Percentiles rank a stretch among this genome's conserved stretches.
phyloP scores from a whole-genome alignment of 1,140 invertebrate species.

The Drosophila tristis region DNA sequence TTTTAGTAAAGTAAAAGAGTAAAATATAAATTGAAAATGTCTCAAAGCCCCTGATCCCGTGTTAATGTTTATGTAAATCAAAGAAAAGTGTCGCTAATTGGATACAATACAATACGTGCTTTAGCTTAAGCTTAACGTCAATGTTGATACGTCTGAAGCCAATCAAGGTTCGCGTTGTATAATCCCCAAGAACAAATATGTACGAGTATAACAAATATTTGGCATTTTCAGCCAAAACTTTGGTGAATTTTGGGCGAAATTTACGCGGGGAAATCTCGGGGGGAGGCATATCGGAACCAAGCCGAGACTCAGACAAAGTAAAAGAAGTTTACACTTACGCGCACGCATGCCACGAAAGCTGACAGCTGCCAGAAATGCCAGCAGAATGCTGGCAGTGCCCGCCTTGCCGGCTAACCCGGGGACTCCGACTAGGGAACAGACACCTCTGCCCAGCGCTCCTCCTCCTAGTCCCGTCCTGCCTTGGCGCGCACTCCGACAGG shows the following conservation, averaged over 20 bases:
- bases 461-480: constrained; percentile 5
- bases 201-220: neutral
- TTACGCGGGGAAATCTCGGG: neutral
- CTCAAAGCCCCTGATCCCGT: too few relatives aligned
- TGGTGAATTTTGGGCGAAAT: constrained; percentile 19
- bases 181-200: neutral
- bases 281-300: neutral
- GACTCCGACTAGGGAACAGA: constrained; percentile 20
- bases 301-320: constrained; percentile 40
- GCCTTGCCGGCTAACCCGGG: constrained; percentile 11
- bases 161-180: neutral
- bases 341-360: constrained; percentile 73
- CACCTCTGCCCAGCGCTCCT: constrained; percentile 3
- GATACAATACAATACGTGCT: too few relatives aligned
- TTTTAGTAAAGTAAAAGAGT: too few relatives aligned
- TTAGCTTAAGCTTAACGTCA: too few relatives aligned
- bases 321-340: constrained; percentile 76
- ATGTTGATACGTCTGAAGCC: too few relatives aligned
- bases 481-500: constrained; percentile 44
- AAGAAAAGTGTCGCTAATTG: too few relatives aligned
- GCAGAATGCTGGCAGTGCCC: constrained; percentile 59
- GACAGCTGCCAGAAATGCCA: constrained; percentile 81
- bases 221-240: neutral
- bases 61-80: too few relatives aligned
- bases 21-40: too few relatives aligned